Base-by-base conservation (phyloP, 2,888 invertebrate species). In the Corythucha ciliata region DNA sequence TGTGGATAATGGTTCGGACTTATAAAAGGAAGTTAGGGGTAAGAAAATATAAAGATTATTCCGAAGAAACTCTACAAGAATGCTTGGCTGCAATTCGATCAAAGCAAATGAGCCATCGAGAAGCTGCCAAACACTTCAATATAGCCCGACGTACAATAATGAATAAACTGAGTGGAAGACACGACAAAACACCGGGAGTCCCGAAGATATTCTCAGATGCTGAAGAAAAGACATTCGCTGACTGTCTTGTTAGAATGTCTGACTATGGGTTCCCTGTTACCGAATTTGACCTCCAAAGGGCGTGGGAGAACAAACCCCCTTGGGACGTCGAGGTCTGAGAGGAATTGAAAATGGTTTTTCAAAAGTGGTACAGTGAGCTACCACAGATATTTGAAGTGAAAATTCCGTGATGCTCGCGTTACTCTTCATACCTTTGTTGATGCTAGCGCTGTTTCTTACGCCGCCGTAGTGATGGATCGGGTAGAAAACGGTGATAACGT, bases 231-330 rank as follows among this genome's bases (percentile, higher is more conserved):
- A 24, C 49, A 24, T 59, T 63, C 48, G 61, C 56, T 16, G 39
- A 51, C 20, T 55, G 57, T 36, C 42, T 58, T 20, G 36, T 58
- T 14, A 52, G 53, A 34, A 41, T 61, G 40, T 52, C 57, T 21
- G 56, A 61, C 20, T 62, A 32, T 52, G 62, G 63, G 6, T 63
- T 61, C 55, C 59, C 62, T 24, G 32, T 64, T 8, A 53, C 54
- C n/a, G 49, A 49, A 44, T 27, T 46, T 22, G 55, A 54, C 40
- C 27, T 55, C 16, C 21, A 45, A 44, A 48, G 37, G 25, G n/a
- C n/a, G n/a, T n/a, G n/a, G n/a, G n/a, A n/a, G n/a, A n/a, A n/a
- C n/a, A n/a, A n/a, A n/a, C n/a, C n/a, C n/a, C n/a, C n/a, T n/a
- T n/a, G n/a, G n/a, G n/a, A n/a, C n/a, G n/a, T n/a, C n/a, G n/a